Conservation (phyloP, 2,888 invertebrate species). For the Linhomoeus sp. region DNA sequence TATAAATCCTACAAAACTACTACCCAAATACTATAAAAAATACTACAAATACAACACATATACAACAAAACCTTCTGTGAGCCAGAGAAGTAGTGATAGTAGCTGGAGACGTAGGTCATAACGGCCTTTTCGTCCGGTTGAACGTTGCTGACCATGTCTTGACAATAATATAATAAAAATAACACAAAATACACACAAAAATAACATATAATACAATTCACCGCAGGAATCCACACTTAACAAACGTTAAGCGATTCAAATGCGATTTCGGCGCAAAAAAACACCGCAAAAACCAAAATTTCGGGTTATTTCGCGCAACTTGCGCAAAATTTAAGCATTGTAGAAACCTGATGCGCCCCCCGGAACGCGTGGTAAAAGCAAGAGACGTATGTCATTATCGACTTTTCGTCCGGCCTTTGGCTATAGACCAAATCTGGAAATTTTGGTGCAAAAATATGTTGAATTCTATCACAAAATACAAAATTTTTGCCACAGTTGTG, state of each 20-base stretch:
- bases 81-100: slow-evolving; percentile 99
- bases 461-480: no score
- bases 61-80: slow-evolving; percentile 84
- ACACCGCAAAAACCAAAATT: background rate
- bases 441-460: no score
- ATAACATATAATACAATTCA: background rate
- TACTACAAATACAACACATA: no score
- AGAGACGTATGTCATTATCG: slow-evolving; percentile 99
- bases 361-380: slow-evolving; percentile 99
- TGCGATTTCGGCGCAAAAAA: background rate
- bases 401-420: slow-evolving; percentile 98
- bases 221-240: background rate
- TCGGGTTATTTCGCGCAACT: background rate
- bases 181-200: background rate
- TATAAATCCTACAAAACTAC: no score
- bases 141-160: slow-evolving; percentile 87
- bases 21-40: no score
- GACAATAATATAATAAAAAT: slow-evolving; percentile 31
- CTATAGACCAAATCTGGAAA: slow-evolving; percentile 94
- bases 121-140: slow-evolving; percentile 99
- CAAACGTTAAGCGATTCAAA: background rate
- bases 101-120: slow-evolving; percentile 99
- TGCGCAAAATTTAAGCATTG: background rate
- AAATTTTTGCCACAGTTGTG: no score
- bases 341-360: slow-evolving; percentile 46